Evolutionary conservation across 2,113 vertebrate species (phyloP).

Genomic region (Ceyx margarethae): DNA sequence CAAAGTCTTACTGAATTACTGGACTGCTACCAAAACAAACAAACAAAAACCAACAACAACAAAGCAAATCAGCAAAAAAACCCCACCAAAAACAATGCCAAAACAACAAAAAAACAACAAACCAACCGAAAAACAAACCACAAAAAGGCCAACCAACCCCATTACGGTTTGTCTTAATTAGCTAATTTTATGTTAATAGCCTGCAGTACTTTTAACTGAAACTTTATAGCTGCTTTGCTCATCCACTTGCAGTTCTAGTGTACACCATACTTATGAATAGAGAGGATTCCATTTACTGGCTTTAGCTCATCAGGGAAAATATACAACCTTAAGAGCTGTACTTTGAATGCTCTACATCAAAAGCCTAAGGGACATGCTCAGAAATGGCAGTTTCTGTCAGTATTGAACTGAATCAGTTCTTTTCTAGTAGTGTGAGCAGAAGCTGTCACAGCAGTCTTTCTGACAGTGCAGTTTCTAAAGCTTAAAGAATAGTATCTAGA

Average conservation of each 20-base stretch:
- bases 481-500: neutral
- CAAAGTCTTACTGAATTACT: neutral
- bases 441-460: neutral
- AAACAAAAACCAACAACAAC: neutral
- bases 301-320: neutral
- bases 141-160: neutral
- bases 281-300: neutral
- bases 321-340: neutral
- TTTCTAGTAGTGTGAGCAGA: neutral
- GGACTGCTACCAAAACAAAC: neutral
- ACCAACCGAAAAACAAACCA: too few species aligned
- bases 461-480: neutral
- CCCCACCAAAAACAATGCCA: too few species aligned
- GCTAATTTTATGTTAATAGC: neutral
- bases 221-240: neutral
- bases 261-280: neutral
- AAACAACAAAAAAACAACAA: neutral
- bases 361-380: neutral
- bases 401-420: neutral
- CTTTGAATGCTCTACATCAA: neutral
- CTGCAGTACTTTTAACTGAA: neutral
- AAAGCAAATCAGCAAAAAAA: neutral
- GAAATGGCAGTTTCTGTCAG: neutral
- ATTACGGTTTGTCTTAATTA: neutral
- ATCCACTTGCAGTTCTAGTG: neutral